These are phyloP conservation scores for Henricia sp. DNA, from an alignment of 53 echinoderm and acorn worm genomes.

Conservation along the genomic window DNA sequence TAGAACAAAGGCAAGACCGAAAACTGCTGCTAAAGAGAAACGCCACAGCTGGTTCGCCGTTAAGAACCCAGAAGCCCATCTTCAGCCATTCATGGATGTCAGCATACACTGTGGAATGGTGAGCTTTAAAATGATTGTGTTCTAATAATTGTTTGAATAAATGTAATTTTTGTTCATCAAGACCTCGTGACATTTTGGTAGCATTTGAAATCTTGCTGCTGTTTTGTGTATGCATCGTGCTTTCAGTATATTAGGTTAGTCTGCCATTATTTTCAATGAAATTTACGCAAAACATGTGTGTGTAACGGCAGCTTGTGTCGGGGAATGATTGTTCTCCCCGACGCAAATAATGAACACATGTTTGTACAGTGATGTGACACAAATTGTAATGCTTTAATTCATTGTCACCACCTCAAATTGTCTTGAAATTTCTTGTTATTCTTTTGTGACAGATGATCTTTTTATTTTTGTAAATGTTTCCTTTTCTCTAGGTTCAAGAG, in stretches of 20 bases:
- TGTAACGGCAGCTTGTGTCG: too few species aligned
- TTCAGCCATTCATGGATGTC: constrained; percentile 62
- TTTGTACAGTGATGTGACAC: too few species aligned
- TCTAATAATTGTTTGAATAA: background rate
- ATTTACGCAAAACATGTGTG: too few species aligned
- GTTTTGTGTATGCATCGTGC: too few species aligned
- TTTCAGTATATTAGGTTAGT: too few species aligned
- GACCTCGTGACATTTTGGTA: background rate
- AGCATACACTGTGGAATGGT: constrained; percentile 64
- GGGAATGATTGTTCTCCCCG: too few species aligned
- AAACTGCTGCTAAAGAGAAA: constrained; percentile 27
- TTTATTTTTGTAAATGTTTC: background rate
- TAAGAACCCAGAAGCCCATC: constrained; percentile 43
- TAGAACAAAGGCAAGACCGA: background rate
- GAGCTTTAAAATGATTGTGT: background rate
- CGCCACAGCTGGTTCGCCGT: constrained; percentile 26
- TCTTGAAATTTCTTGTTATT: too few species aligned
- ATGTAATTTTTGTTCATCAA: background rate
- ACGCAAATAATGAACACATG: too few species aligned
- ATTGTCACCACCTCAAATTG: too few species aligned
- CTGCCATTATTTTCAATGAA: too few species aligned
- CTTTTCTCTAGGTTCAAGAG: constrained; percentile 45
- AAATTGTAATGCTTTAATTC: too few species aligned
- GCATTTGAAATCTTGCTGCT: too few species aligned
- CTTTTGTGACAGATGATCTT: background rate